A percentile compares a stretch with the other conserved stretches of the same genome.
These are phyloP conservation scores for Heliconius sara DNA, from an alignment of 2,888 invertebrate species.

Conservation along the genomic window DNA sequence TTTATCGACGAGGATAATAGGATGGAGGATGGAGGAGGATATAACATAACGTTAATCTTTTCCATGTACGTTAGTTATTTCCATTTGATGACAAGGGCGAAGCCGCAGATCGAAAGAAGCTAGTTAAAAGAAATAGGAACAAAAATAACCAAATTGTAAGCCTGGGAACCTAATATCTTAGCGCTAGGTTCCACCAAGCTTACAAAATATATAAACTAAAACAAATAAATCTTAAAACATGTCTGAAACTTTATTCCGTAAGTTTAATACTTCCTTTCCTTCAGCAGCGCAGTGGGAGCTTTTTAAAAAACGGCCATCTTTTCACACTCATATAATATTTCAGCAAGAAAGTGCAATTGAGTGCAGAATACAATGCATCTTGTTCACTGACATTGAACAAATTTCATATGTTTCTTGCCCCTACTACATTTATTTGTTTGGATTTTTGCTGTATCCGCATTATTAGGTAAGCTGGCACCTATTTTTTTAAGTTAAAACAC, in stretches of 20 bases:
- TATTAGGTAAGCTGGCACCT: not conserved
- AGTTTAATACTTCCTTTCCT: not conserved
- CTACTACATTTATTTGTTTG: not conserved
- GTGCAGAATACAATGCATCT: conserved; percentile 25
- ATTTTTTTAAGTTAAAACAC: too few relatives aligned
- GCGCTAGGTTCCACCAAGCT: not conserved
- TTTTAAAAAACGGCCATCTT: conserved; percentile 26
- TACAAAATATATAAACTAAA: not conserved
- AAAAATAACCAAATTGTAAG: too few relatives aligned
- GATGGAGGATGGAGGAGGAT: too few relatives aligned
- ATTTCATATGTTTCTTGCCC: conserved; percentile 19
- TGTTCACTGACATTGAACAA: conserved; percentile 24
- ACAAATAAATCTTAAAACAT: not conserved
- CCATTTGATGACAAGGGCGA: too few relatives aligned
- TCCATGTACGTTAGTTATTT: too few relatives aligned
- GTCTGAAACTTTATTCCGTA: not conserved
- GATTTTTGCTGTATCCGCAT: not conserved
- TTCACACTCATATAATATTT: conserved; percentile 30
- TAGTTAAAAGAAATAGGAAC: not conserved
- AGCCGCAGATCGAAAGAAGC: too few relatives aligned
- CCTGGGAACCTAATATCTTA: not conserved
- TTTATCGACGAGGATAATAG: too few relatives aligned
- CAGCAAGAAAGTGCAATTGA: conserved; percentile 33
- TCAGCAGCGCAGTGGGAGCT: not conserved
- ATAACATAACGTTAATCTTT: too few relatives aligned